Conservation (phyloP, 2,797 vertebrate genomes). For the Telmatherina bonti region DNA sequence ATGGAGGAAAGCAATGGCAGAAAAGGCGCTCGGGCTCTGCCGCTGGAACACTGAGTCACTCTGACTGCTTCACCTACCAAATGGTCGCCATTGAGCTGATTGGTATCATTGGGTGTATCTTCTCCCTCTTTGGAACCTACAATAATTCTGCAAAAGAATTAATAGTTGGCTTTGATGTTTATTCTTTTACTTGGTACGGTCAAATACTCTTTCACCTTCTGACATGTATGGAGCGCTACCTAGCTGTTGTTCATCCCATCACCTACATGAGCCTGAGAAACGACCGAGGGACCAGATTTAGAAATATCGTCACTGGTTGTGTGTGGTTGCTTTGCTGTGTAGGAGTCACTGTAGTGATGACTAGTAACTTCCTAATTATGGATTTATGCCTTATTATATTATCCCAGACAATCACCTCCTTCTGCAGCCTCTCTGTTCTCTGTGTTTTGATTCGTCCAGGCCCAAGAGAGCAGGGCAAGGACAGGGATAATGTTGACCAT, state of each 20-base stretch:
- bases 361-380: neutral
- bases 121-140: neutral
- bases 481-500: neutral
- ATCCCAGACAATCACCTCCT: neutral
- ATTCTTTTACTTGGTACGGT: slow-evolving; percentile 2
- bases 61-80: too few relatives aligned
- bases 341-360: too few relatives aligned
- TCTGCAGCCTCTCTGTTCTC: slow-evolving; percentile 48
- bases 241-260: slow-evolving; percentile 9
- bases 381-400: accelerated
- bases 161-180: neutral
- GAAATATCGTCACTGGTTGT: neutral
- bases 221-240: too few relatives aligned
- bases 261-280: too few relatives aligned
- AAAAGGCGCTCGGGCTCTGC: neutral
- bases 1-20: slow-evolving; percentile 2
- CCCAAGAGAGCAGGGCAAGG: slow-evolving; percentile 21
- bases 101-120: neutral
- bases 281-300: neutral
- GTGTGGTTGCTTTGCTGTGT: too few relatives aligned
- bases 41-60: slow-evolving; percentile 7
- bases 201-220: slow-evolving; percentile 12
- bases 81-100: slow-evolving; percentile 14
- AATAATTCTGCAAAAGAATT: accelerated
- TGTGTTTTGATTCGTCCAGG: slow-evolving; percentile 28